Conservation (phyloP, 2,113 vertebrate genomes). For the Abramis brama region DNA sequence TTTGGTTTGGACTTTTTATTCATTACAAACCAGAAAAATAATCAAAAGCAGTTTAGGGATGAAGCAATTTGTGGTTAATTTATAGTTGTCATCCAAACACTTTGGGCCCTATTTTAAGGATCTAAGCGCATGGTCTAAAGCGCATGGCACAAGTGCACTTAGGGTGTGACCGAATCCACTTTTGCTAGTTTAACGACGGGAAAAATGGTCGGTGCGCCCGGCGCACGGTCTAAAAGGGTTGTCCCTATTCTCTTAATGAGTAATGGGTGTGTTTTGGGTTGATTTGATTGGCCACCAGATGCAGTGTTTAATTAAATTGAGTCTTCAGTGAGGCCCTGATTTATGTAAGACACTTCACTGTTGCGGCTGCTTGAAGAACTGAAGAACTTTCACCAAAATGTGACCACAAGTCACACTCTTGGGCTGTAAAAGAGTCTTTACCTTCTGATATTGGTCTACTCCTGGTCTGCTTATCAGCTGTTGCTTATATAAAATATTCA, state of each 20-base stretch:
- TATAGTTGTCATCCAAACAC: neutral
- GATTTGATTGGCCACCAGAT: neutral
- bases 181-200: too few species aligned
- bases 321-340: neutral
- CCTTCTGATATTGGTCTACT: constrained; percentile 50
- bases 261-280: too few species aligned
- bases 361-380: neutral
- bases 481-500: constrained; percentile 72
- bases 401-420: neutral
- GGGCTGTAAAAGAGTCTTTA: constrained; percentile 17
- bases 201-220: too few species aligned
- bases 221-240: too few species aligned
- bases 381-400: neutral
- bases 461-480: constrained; percentile 60
- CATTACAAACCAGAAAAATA: neutral
- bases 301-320: neutral
- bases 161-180: too few species aligned
- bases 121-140: too few species aligned
- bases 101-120: neutral
- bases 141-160: too few species aligned
- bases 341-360: neutral
- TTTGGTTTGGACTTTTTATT: neutral
- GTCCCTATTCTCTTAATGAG: too few species aligned
- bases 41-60: neutral
- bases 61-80: neutral